These are phyloP conservation scores for Apus apus DNA, from an alignment of 2,113 vertebrate genomes.

Conservation along the genomic window DNA sequence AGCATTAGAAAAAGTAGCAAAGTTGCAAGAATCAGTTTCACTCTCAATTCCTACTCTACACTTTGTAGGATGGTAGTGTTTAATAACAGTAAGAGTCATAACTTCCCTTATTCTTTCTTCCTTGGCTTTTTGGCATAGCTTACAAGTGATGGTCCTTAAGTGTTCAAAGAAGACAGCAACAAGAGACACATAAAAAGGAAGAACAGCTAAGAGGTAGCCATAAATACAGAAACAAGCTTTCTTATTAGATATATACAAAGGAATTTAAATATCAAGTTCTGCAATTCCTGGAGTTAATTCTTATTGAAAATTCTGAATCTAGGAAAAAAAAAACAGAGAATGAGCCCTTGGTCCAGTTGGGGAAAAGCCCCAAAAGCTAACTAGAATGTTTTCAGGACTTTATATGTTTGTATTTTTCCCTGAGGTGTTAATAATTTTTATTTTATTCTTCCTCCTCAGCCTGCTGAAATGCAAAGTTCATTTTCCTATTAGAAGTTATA, in stretches of 20 bases:
- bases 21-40: neutral
- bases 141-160: neutral
- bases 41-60: neutral
- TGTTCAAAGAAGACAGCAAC: neutral
- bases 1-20: neutral
- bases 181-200: neutral
- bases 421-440: conserved; percentile 21
- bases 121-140: neutral
- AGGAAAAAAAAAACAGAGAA: neutral
- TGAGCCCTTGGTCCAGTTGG: neutral
- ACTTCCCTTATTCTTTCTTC: neutral
- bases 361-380: neutral
- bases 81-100: neutral
- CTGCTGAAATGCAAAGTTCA: neutral
- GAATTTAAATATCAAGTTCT: neutral
- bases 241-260: neutral
- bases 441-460: conserved; percentile 16
- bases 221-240: neutral
- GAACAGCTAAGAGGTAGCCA: neutral
- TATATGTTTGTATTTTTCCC: neutral
- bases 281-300: neutral
- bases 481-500: conserved; percentile 33
- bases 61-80: neutral
- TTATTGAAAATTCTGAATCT: neutral
- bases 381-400: neutral